phyloP scores from a whole-genome alignment of 2,888 invertebrate genomes.

The Calliphora vomitoria region DNA sequence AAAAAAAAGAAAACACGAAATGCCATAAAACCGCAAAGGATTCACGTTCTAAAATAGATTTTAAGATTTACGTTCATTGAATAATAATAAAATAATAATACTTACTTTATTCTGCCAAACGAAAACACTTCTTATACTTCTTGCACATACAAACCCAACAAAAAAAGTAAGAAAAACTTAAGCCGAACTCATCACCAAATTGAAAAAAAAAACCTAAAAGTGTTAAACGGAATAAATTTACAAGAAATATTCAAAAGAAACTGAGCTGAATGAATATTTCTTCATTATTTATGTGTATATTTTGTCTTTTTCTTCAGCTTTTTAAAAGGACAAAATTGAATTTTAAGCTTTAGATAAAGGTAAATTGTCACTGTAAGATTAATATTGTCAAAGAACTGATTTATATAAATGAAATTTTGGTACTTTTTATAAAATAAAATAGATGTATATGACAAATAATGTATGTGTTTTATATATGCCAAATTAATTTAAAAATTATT shows the following conservation, averaged over 20 bases:
- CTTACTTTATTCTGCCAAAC: conserved; percentile 24
- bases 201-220: conserved; percentile 53
- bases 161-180: neutral
- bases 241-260: conserved; percentile 41
- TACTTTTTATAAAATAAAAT: conserved; percentile 33
- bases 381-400: conserved; percentile 36
- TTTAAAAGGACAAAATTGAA: conserved; percentile 18
- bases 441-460: no score
- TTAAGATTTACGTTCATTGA: conserved; percentile 69
- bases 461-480: no score
- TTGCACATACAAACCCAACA: neutral
- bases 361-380: conserved; percentile 32
- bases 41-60: conserved; percentile 63
- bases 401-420: conserved; percentile 29
- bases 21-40: conserved; percentile 70
- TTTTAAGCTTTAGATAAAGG: conserved; percentile 8
- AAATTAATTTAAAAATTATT: no score
- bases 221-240: conserved; percentile 64
- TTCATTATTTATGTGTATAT: conserved; percentile 5
- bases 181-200: conserved; percentile 56
- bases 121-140: conserved; percentile 42
- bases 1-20: conserved; percentile 46
- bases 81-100: conserved; percentile 64
- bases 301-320: neutral
- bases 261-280: conserved; percentile 11